Evolutionary conservation across 2,113 vertebrate genomes (phyloP).

Genomic region (Pitta sordida): DNA sequence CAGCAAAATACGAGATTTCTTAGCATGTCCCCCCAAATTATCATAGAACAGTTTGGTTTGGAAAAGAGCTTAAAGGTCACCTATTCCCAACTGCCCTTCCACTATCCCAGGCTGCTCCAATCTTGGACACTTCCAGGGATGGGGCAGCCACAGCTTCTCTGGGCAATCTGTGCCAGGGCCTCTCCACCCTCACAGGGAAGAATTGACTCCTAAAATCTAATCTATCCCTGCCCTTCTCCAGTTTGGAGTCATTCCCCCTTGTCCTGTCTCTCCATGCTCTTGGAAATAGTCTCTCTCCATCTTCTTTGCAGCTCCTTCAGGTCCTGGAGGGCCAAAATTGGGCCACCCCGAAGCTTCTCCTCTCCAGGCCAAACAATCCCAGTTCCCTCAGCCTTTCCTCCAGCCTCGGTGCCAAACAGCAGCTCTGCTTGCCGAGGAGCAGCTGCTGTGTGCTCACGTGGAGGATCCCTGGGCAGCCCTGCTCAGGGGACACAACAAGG

Average conservation of each 20-base stretch:
- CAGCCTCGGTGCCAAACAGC: neutral
- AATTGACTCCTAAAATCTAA: neutral
- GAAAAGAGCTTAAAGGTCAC: neutral
- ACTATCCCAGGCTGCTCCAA: fast-evolving
- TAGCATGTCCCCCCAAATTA: fast-evolving
- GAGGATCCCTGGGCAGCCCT: neutral
- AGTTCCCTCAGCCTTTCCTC: neutral
- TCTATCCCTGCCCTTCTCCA: too few relatives aligned
- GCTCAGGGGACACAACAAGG: fast-evolving
- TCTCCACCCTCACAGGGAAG: neutral
- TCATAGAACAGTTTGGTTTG: neutral
- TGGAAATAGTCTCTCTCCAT: neutral
- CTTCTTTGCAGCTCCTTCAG: neutral
- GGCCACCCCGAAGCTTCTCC: neutral
- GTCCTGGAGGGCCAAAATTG: neutral
- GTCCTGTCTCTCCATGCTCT: neutral
- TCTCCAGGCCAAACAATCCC: neutral
- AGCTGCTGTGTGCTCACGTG: fast-evolving
- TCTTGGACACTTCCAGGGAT: neutral
- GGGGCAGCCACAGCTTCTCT: neutral
- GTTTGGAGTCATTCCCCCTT: neutral
- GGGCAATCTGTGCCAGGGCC: fast-evolving
- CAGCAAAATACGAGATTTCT: fast-evolving
- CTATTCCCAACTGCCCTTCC: fast-evolving
- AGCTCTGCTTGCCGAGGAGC: neutral